A percentile compares a stretch with the other conserved stretches of the same genome.
These are phyloP conservation scores for Ichneumoninae sp. DNA, from an alignment of 2,888 invertebrate species.

Conservation along the genomic window DNA sequence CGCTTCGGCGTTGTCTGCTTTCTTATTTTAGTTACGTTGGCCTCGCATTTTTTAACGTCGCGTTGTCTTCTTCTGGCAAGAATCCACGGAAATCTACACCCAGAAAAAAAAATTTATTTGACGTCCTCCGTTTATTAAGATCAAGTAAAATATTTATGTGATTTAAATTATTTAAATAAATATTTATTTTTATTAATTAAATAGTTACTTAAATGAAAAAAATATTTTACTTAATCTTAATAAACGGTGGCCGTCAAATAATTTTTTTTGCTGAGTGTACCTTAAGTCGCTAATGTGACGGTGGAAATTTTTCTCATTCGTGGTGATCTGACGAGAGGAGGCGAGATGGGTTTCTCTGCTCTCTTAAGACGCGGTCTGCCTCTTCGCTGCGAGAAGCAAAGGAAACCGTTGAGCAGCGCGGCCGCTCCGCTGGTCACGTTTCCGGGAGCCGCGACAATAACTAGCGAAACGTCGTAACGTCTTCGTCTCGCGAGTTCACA, in stretches of 20 bases:
- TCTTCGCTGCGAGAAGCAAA: not conserved
- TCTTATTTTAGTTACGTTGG: not conserved
- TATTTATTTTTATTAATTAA: too few species aligned
- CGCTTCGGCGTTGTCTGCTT: not conserved
- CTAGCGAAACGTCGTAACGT: slow-evolving; percentile 44
- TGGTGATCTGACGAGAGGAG: slow-evolving; percentile 7
- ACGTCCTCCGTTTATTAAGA: too few species aligned
- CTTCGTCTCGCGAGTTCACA: slow-evolving; percentile 30
- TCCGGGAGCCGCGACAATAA: slow-evolving; percentile 31
- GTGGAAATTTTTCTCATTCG: not conserved
- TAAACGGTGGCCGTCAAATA: too few species aligned
- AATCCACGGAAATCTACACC: not conserved
- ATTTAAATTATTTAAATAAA: too few species aligned
- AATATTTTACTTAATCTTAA: too few species aligned
- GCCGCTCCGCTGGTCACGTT: slow-evolving; percentile 16
- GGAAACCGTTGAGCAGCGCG: not conserved
- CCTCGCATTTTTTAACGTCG: not conserved
- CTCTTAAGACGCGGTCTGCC: not conserved
- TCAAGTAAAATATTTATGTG: too few species aligned
- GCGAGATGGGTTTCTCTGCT: not conserved
- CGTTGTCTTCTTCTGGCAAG: not conserved
- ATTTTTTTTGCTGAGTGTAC: too few species aligned
- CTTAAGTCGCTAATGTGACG: not conserved
- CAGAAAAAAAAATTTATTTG: too few species aligned
- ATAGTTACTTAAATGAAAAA: too few species aligned